phyloP scores from a whole-genome alignment of 2,797 vertebrate species.

The Cebuella pygmaea region DNA sequence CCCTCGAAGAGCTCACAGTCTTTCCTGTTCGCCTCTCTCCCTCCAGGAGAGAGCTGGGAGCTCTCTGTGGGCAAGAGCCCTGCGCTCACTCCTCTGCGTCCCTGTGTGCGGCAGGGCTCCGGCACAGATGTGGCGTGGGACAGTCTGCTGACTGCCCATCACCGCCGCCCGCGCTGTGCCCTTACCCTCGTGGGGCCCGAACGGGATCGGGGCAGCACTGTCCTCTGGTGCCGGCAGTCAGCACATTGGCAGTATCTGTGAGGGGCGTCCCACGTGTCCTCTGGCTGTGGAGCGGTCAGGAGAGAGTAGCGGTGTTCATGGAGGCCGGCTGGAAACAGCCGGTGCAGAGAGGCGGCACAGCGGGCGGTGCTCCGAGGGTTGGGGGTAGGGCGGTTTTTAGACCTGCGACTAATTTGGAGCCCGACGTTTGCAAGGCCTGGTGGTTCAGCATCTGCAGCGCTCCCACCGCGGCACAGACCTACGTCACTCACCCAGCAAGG shows the following conservation, averaged over 20 bases:
- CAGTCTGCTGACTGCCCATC: not conserved
- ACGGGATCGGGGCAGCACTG: not conserved
- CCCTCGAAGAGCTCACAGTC: not conserved
- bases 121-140: not conserved
- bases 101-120: not conserved
- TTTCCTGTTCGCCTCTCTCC: not conserved
- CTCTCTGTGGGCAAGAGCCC: not conserved
- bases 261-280: not conserved
- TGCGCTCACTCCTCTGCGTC: not conserved
- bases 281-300: not conserved
- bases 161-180: not conserved
- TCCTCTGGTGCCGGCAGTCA: not conserved
- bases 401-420: not conserved
- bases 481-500: not conserved
- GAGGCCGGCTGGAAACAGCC: not conserved
- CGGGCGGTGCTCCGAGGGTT: not conserved
- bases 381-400: not conserved
- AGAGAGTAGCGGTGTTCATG: not conserved
- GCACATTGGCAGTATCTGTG: too few relatives aligned
- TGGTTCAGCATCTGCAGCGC: not conserved
- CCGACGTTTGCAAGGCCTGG: not conserved
- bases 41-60: not conserved
- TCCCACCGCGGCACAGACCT: not conserved
- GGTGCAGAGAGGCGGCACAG: too few relatives aligned
- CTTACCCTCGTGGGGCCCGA: not conserved